Evolutionary conservation across 2,888 invertebrate genomes (phyloP).

Genomic region (Prenolepis imparis): DNA sequence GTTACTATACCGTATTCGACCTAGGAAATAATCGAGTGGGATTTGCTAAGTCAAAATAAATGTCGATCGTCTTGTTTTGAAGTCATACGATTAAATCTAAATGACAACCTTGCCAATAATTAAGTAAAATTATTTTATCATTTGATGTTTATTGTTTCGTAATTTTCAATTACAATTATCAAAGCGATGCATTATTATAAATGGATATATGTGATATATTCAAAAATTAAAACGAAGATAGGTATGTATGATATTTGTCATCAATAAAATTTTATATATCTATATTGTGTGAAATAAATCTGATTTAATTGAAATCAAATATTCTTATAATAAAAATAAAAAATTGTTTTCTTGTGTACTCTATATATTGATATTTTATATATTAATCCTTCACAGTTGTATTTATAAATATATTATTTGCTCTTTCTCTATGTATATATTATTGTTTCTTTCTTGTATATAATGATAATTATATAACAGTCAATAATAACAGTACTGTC

Average conservation of each 20-base stretch:
- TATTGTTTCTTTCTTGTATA: too few relatives aligned
- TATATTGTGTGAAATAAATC: neutral
- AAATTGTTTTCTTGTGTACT: slow-evolving; percentile 19
- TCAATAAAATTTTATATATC: neutral
- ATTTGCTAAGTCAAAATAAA: slow-evolving; percentile 91
- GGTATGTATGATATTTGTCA: neutral
- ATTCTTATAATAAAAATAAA: too few relatives aligned
- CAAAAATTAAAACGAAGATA: neutral
- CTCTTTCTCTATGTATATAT: too few relatives aligned
- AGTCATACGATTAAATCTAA: neutral
- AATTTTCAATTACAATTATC: neutral
- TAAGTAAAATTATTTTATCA: neutral
- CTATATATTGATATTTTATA: neutral
- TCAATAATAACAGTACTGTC: too few relatives aligned
- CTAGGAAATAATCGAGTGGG: slow-evolving; percentile 95
- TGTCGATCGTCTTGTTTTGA: neutral
- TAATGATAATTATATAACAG: too few relatives aligned
- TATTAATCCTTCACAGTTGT: neutral
- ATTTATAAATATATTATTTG: neutral
- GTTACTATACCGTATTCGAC: slow-evolving; percentile 98
- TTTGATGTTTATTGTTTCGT: slow-evolving; percentile 11
- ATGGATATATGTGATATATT: neutral
- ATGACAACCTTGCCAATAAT: neutral
- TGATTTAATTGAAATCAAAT: slow-evolving; percentile 21
- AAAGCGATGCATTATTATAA: neutral